A percentile compares a stretch with the other conserved stretches of the same genome.
Conservation (phyloP, 2,888 invertebrate species). For the Drosophila anomalata region DNA sequence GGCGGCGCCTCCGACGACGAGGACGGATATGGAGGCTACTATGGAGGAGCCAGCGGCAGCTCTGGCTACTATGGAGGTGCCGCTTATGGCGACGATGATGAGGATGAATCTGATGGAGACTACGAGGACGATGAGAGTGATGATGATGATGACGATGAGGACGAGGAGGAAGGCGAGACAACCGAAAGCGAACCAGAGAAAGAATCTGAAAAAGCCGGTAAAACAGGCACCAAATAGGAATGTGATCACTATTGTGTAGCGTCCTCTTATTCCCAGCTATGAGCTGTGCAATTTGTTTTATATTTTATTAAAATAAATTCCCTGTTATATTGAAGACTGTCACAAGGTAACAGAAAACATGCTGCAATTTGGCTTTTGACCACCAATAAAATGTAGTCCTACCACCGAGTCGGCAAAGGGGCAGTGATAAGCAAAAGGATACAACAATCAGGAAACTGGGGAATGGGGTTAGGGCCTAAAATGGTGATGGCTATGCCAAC, state of each 20-base stretch:
- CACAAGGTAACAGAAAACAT: constrained; percentile 21
- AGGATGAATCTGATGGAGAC: constrained; percentile 56
- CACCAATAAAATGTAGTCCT: neutral
- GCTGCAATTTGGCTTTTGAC: constrained; percentile 3
- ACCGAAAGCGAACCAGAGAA: constrained; percentile 68
- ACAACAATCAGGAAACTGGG: constrained; percentile 4
- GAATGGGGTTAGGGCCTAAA: constrained; percentile 8
- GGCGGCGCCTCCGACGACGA: constrained; percentile 87
- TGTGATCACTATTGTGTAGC: neutral
- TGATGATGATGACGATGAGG: constrained; percentile 66
- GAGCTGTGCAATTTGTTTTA: constrained; percentile 33
- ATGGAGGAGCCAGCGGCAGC: constrained; percentile 54
- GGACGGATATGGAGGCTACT: constrained; percentile 85
- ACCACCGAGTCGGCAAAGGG: neutral
- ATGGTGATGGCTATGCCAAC: constrained; percentile 53
- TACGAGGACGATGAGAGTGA: constrained; percentile 71
- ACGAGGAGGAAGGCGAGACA: constrained; percentile 47
- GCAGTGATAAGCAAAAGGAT: neutral
- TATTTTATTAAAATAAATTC: constrained; percentile 35
- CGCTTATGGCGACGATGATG: constrained; percentile 82
- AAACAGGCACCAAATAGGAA: constrained; percentile 56
- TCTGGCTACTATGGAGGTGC: constrained; percentile 85
- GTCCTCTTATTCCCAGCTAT: constrained; percentile 10
- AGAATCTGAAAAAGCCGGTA: constrained; percentile 37
- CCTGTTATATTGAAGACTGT: constrained; percentile 18